Evolutionary conservation across 2,797 vertebrate species (phyloP).

Genomic region (Serranus cabrilla): DNA sequence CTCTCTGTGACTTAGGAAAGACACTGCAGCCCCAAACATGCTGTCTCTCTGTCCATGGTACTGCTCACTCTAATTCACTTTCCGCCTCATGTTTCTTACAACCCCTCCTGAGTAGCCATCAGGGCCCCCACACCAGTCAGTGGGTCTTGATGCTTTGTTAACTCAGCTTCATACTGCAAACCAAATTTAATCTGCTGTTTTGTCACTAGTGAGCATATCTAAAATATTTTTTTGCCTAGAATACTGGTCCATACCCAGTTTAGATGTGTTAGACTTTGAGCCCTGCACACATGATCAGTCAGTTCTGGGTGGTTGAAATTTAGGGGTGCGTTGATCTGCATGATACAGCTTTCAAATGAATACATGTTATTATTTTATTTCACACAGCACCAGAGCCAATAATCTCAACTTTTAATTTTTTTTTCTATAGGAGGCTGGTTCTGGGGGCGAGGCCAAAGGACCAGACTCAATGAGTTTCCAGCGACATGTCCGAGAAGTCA

Average conservation of each 20-base stretch:
- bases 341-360: background rate
- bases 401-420: background rate
- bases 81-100: background rate
- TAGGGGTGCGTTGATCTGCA: background rate
- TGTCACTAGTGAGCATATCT: background rate
- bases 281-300: background rate
- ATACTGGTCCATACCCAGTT: background rate
- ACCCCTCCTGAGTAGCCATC: background rate
- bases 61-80: conserved; percentile 22
- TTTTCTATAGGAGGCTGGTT: conserved; percentile 87
- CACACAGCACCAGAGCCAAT: too few species aligned
- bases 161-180: background rate
- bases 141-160: background rate
- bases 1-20: conserved; percentile 69
- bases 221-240: too few species aligned
- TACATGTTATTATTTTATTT: too few species aligned
- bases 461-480: conserved; percentile 99
- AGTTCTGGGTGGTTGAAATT: background rate
- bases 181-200: background rate
- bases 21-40: conserved; percentile 42
- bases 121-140: background rate
- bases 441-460: conserved; percentile 91
- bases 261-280: background rate
- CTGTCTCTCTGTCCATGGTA: conserved; percentile 29
- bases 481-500: conserved; percentile 99